phyloP scores from a whole-genome alignment of 2,797 vertebrate genomes.

The Pipistrellus pygmaeus region DNA sequence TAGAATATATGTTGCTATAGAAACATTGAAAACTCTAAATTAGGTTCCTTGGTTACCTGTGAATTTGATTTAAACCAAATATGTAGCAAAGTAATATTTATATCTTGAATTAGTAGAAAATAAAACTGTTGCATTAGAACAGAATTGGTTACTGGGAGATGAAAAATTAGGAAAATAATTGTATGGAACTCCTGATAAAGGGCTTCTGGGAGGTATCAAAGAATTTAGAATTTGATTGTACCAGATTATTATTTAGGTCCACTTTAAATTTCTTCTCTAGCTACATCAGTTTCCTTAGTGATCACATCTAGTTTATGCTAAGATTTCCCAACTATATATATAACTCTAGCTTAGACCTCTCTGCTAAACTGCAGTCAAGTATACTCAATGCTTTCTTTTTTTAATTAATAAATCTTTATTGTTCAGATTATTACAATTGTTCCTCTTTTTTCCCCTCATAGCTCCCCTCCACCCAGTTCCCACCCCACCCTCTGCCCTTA shows the following conservation, averaged over 20 bases:
- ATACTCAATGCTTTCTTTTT: not conserved
- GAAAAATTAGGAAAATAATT: not conserved
- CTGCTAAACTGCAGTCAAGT: not conserved
- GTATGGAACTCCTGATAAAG: not conserved
- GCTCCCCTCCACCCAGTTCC: no score
- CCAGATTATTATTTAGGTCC: not conserved
- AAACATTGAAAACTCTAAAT: slow-evolving; percentile 47
- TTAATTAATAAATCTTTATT: not conserved
- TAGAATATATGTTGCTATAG: slow-evolving; percentile 53
- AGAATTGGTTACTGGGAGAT: not conserved
- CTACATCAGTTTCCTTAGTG: not conserved
- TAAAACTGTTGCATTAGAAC: slow-evolving; percentile 9
- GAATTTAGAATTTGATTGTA: not conserved
- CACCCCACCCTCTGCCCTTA: no score
- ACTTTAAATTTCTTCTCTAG: not conserved
- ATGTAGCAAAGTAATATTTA: slow-evolving; percentile 54
- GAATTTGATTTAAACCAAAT: slow-evolving; percentile 56
- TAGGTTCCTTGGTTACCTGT: slow-evolving; percentile 53
- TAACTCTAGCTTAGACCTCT: not conserved
- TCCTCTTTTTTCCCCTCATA: no score
- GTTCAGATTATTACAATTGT: no score
- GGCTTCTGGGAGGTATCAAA: not conserved
- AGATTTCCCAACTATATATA: not conserved
- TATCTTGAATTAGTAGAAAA: slow-evolving; percentile 46
- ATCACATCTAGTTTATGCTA: not conserved